Base-by-base conservation (phyloP, 2,797 vertebrate species). In the Coilia nasus region DNA sequence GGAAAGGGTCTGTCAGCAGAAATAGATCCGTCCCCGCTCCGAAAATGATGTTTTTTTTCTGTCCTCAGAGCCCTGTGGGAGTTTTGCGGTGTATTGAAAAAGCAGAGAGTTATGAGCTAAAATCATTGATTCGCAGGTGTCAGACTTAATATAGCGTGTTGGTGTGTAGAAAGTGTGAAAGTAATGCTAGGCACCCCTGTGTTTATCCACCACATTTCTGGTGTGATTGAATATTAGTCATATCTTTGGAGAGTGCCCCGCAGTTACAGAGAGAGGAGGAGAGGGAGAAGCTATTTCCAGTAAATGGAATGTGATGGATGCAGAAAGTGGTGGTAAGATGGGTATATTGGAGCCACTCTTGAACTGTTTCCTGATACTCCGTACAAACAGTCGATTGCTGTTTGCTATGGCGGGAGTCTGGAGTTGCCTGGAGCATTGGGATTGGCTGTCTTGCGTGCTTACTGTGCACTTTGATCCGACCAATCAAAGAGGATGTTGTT, bases 71-170 rank as follows among this genome's bases (percentile, higher is more conserved):
- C 28, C 67, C 15, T 17, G 67, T 19, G 67, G 67, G 67, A 75
- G 31, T 75, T 35, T 75, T 41, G 31, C 15, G 31, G 67, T 75
- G 1, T 35, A 15, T 71, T 71, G 28, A 17, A 41, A 75, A 41
- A 75, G 31, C 31, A 41, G 67, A 71, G 64, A 75, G 67, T 41
- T 19, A 35, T 19, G 28, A 75, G 31, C 31, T 41, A 41, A 75
- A 75, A 41, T 41, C 15, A 28, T 75, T 41, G 67, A 41, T 75
- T 75, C 67, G 67, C 67, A 75, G 67, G 67, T 75, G 67, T 75
- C 67, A 75, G 67, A 75, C 67, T 41, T 75, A 75, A 75, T 75
- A 21, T 75, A 41, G 67, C 28, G 28, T 35, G 67, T 41, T 15
- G 28, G 17, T 75, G 35, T 75, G 15, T 4, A 67, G 31, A 41